Base-by-base conservation (phyloP, 2,888 invertebrate species). In the Catocala fraxini region DNA sequence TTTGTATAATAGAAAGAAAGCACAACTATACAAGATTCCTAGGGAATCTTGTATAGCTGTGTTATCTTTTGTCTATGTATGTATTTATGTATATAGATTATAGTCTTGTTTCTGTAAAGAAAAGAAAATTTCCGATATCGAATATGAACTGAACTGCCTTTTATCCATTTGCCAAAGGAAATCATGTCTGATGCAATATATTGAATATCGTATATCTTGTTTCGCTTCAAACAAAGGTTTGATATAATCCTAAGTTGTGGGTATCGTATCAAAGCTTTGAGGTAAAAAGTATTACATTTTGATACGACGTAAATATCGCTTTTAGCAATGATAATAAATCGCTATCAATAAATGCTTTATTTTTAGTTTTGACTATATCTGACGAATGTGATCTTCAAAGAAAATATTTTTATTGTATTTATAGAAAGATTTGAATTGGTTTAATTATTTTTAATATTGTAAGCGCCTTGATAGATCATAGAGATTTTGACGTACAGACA, bases 161-260 rank as follows among this genome's bases (percentile, higher is more conserved):
- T 61, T 51, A 65, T 59, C 59, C 54, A 67, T 65, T 54, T 64
- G 59, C 48, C 55, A 73, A 75, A 73, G 67, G 70, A 69, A 70
- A 73, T 72, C 59, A 66, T 56, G 59, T 65, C 61, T 66, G 63
- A 65, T 72, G 64, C 67, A 64, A 70, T 69, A 65, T 72, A 67
- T 72, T 63, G 64, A 74, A 75, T 70, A 65, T 70, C 51, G 51
- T 48, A 51, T 61, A 53, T 56, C 42, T 52, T 56, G 49, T 49
- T 49, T 41, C 45, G 53, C 42, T 34, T 33, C 64, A 43, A 65
- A 67, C 45, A n/a, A 46, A 73, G 63, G 65, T 70, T 52, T 58
- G 46, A 67, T 66, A 63, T 60, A 64, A 55, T 61, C 63, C 61
- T 61, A 51, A 51, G 51, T 58, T 58, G 46, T 53, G 34, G 51